Evolutionary conservation across 2,797 vertebrate genomes (phyloP).

Genomic region (Cyclura pinguis): DNA sequence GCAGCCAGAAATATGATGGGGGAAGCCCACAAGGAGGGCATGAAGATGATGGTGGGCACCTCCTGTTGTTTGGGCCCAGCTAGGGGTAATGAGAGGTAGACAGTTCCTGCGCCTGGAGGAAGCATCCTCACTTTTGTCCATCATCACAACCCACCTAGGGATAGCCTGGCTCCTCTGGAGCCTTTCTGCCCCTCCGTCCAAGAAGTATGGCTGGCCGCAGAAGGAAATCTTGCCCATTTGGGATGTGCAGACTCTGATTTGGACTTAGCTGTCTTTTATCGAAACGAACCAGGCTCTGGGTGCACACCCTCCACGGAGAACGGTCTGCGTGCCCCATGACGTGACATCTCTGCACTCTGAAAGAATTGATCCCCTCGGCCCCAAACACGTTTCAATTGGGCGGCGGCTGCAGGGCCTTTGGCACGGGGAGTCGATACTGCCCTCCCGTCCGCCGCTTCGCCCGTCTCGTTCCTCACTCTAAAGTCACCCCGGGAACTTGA

Average conservation of each 20-base stretch:
- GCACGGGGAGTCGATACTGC: not conserved
- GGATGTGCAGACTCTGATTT: not conserved
- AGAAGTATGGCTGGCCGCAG: not conserved
- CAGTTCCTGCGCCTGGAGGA: too few species aligned
- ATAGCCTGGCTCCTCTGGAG: too few species aligned
- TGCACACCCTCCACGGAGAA: not conserved
- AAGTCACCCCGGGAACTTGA: not conserved
- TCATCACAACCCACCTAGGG: not conserved
- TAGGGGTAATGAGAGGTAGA: too few species aligned
- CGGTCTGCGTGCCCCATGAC: slow-evolving; percentile 29
- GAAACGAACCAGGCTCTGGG: not conserved
- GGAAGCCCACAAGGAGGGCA: not conserved
- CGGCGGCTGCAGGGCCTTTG: not conserved
- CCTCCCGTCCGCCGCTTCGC: slow-evolving; percentile 34
- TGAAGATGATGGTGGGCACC: not conserved
- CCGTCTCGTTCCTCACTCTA: slow-evolving; percentile 20
- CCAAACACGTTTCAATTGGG: slow-evolving; percentile 40
- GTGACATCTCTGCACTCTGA: slow-evolving; percentile 12
- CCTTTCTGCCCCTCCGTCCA: not conserved
- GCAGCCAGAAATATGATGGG: not conserved
- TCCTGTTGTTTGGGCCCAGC: too few species aligned
- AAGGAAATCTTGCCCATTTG: not conserved
- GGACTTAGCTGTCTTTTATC: not conserved
- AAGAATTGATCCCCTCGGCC: slow-evolving; percentile 25
- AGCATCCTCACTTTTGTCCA: not conserved